phyloP scores from a whole-genome alignment of 92 coral and sea anemone genomes.

The Epizoanthus stellaris region DNA sequence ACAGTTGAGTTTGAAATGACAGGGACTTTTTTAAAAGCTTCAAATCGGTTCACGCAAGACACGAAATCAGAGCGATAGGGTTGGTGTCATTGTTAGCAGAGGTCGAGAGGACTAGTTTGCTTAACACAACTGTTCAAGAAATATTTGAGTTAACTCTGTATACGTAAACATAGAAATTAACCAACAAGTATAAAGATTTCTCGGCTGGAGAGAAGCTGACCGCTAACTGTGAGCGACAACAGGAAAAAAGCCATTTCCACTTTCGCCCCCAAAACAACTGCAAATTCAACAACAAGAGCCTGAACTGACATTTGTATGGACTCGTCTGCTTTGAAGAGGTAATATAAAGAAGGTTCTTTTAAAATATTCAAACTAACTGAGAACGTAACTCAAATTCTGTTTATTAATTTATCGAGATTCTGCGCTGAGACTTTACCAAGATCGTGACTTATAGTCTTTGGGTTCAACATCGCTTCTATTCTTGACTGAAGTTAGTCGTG shows the following conservation, averaged over 20 bases:
- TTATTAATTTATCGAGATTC: too few species aligned
- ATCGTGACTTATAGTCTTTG: background rate
- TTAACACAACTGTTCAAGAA: slow-evolving; percentile 8
- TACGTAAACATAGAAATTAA: background rate
- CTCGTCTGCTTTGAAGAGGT: too few species aligned
- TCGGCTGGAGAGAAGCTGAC: slow-evolving; percentile 14
- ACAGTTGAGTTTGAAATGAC: background rate
- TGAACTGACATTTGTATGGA: too few species aligned
- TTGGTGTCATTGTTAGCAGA: slow-evolving; percentile 17
- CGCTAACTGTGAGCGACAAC: slow-evolving; percentile 27
- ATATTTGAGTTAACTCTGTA: background rate
- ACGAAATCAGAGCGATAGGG: background rate
- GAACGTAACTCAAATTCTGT: too few species aligned
- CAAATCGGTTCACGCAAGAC: background rate
- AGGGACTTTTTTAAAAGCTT: slow-evolving; percentile 13
- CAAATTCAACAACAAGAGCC: background rate
- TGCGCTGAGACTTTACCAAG: too few species aligned
- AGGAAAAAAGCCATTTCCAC: background rate
- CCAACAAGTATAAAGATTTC: background rate
- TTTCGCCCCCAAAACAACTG: background rate
- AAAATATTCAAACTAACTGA: too few species aligned
- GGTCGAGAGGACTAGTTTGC: background rate
- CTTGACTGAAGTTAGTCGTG: background rate
- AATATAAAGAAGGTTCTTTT: too few species aligned
- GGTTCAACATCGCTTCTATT: background rate